Evolutionary conservation across 2,888 invertebrate genomes (phyloP).

Genomic region (Diarsia mendica): DNA sequence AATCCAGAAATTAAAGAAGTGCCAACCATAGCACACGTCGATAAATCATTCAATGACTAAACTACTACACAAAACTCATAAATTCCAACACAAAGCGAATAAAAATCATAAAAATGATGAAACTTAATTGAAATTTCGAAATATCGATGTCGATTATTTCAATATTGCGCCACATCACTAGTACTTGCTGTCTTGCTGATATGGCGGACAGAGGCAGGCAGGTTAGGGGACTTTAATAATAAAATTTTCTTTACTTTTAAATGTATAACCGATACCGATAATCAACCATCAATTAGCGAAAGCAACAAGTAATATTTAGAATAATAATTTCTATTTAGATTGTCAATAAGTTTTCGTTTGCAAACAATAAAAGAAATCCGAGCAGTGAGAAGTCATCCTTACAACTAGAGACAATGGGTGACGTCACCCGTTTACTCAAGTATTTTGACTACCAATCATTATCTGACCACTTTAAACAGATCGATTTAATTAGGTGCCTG

Average conservation of each 20-base stretch:
- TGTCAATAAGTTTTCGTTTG: slow-evolving; percentile 22
- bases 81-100: slow-evolving; percentile 36
- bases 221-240: slow-evolving; percentile 64
- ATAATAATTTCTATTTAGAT: neutral
- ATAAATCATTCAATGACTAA: slow-evolving; percentile 50
- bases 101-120: slow-evolving; percentile 47
- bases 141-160: slow-evolving; percentile 74
- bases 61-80: slow-evolving; percentile 40
- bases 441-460: slow-evolving; percentile 60
- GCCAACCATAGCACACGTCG: slow-evolving; percentile 24
- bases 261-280: slow-evolving; percentile 11
- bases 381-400: slow-evolving; percentile 57
- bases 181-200: slow-evolving; percentile 77
- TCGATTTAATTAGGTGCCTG: slow-evolving; percentile 17
- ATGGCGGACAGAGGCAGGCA: slow-evolving; percentile 73
- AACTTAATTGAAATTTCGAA: slow-evolving; percentile 56
- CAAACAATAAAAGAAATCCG: slow-evolving; percentile 50
- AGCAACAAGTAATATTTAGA: slow-evolving; percentile 13
- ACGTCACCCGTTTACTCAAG: slow-evolving; percentile 74
- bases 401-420: slow-evolving; percentile 77
- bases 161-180: slow-evolving; percentile 75
- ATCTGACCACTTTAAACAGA: slow-evolving; percentile 35
- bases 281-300: slow-evolving; percentile 11
- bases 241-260: slow-evolving; percentile 58
- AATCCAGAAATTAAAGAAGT: slow-evolving; percentile 12